Evolutionary conservation across 2,797 vertebrate genomes (phyloP).

Genomic region (Peromyscus melanophrys): DNA sequence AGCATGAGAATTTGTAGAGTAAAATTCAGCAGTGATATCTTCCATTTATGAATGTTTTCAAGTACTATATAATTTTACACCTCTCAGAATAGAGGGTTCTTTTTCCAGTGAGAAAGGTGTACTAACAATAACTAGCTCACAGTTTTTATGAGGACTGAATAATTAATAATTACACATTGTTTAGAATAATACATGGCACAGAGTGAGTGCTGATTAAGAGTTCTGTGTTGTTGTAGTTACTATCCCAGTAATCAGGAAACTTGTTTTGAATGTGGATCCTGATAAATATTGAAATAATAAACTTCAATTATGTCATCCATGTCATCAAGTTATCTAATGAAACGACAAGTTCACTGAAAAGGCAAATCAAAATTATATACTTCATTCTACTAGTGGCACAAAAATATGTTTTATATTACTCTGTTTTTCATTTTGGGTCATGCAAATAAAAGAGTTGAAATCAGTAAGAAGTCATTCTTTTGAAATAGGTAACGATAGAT

Average conservation of each 20-base stretch:
- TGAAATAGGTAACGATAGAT: background rate
- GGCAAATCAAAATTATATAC: background rate
- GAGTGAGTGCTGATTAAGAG: background rate
- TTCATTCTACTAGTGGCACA: background rate
- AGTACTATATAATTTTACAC: background rate
- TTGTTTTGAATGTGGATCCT: background rate
- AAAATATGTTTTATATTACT: background rate
- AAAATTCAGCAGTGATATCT: background rate
- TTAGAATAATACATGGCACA: background rate
- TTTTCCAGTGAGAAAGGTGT: background rate
- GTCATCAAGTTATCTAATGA: slow-evolving; percentile 2
- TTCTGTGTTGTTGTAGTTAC: background rate
- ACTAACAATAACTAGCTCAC: background rate
- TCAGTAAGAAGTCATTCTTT: background rate
- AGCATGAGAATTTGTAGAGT: background rate
- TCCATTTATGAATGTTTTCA: background rate
- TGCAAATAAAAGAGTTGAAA: background rate
- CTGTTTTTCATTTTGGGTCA: background rate
- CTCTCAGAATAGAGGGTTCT: background rate
- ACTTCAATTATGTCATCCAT: background rate
- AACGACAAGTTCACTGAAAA: slow-evolving; percentile 56
- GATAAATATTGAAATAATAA: slow-evolving; percentile 59
- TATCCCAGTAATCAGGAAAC: slow-evolving; percentile 13
- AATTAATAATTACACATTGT: slow-evolving; percentile 34
- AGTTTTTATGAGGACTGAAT: background rate